A percentile compares a stretch with the other conserved stretches of the same genome.
Conservation (phyloP, 2,113 vertebrate species). For the Anoplopoma fimbria region DNA sequence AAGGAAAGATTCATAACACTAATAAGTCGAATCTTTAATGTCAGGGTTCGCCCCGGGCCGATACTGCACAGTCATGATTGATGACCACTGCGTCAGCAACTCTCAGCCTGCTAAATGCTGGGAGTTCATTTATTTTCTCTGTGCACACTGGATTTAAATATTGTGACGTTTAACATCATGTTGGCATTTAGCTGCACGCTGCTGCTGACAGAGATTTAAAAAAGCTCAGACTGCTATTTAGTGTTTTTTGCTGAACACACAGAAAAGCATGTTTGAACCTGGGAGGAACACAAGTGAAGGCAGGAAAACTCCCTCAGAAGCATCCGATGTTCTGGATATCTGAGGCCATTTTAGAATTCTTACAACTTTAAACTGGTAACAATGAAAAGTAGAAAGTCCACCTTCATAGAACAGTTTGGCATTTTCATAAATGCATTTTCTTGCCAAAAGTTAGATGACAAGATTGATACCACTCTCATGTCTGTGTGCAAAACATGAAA, state of each 20-base stretch:
- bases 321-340: no score
- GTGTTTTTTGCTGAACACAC: slow-evolving; percentile 11
- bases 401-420: no score
- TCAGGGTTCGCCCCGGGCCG: not conserved
- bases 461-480: not conserved
- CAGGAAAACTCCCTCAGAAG: no score
- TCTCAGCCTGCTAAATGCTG: not conserved
- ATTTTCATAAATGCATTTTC: not conserved
- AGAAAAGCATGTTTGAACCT: slow-evolving; percentile 19
- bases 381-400: not conserved
- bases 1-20: slow-evolving; percentile 2
- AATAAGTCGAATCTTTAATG: not conserved
- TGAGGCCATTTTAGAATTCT: no score
- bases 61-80: not conserved
- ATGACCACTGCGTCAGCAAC: not conserved
- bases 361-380: not conserved
- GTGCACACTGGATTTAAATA: not conserved
- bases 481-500: not conserved
- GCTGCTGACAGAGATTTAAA: slow-evolving; percentile 16
- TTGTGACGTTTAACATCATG: slow-evolving; percentile 13
- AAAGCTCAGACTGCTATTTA: not conserved
- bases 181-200: slow-evolving; percentile 20
- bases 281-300: not conserved
- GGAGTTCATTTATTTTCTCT: not conserved
- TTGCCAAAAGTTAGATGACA: not conserved